These are phyloP conservation scores for Drosophila busckii DNA, from an alignment of 1,140 invertebrate genomes.

Conservation along the genomic window DNA sequence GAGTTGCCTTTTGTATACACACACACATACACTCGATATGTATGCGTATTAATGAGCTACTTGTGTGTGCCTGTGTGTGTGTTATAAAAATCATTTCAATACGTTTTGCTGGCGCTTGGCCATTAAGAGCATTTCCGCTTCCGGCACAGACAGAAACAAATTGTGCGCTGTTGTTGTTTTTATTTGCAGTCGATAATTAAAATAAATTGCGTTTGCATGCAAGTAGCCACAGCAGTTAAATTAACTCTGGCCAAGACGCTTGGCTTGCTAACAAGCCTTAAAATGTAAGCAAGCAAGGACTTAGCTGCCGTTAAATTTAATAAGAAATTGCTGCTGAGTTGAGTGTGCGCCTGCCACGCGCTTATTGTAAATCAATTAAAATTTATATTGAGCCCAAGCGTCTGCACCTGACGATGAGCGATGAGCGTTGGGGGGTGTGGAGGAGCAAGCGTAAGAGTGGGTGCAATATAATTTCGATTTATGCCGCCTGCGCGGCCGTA, in stretches of 20 bases:
- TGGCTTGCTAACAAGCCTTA: too few relatives aligned
- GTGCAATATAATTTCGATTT: slow-evolving; percentile 53
- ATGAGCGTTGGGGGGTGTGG: neutral
- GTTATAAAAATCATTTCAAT: slow-evolving; percentile 55
- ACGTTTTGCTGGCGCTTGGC: slow-evolving; percentile 54
- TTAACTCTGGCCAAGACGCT: too few relatives aligned
- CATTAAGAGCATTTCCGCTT: slow-evolving; percentile 51
- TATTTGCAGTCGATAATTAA: slow-evolving; percentile 39
- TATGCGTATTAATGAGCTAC: slow-evolving; percentile 31
- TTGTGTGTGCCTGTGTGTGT: neutral
- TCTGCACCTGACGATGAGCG: neutral
- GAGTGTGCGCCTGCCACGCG: slow-evolving; percentile 2
- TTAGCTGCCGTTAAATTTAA: too few relatives aligned
- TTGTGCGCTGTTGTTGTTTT: neutral
- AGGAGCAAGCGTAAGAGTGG: slow-evolving; percentile 1
- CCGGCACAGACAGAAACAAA: slow-evolving; percentile 17
- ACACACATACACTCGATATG: neutral
- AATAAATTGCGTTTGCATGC: slow-evolving; percentile 44
- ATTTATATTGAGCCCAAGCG: slow-evolving; percentile 37
- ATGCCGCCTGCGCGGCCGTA: slow-evolving; percentile 30
- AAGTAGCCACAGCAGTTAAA: too few relatives aligned
- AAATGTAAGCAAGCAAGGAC: too few relatives aligned
- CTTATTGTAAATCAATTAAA: slow-evolving; percentile 64
- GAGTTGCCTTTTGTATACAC: slow-evolving; percentile 13
- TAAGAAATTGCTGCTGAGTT: neutral